Evolutionary conservation across 2,797 vertebrate genomes (phyloP).

Genomic region (Anabacerthia variegaticeps): DNA sequence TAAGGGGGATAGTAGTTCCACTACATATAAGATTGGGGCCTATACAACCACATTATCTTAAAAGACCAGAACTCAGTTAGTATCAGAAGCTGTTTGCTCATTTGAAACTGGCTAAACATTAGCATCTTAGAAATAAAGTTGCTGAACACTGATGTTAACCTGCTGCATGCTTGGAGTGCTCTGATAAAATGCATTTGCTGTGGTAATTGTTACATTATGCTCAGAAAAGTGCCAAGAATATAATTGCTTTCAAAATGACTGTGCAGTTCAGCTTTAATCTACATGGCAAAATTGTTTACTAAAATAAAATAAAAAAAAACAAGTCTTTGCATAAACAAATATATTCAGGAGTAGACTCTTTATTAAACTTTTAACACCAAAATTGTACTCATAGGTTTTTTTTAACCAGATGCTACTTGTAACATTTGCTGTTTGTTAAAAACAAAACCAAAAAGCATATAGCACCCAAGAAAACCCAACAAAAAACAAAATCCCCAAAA

Average conservation of each 20-base stretch:
- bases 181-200: conserved; percentile 64
- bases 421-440: conserved; percentile 60
- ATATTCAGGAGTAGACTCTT: conserved; percentile 34
- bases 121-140: conserved; percentile 68
- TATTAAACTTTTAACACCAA: conserved; percentile 67
- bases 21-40: not conserved
- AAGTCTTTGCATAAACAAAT: conserved; percentile 62
- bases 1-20: not conserved
- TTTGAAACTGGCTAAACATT: conserved; percentile 64
- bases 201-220: conserved; percentile 63
- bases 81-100: conserved; percentile 18
- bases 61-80: conserved; percentile 23
- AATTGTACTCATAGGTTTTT: conserved; percentile 48
- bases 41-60: conserved; percentile 16
- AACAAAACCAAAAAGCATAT: not conserved
- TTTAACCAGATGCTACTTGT: conserved; percentile 63
- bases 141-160: conserved; percentile 56
- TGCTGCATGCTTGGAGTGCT: conserved; percentile 49
- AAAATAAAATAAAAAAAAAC: conserved; percentile 18
- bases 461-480: conserved; percentile 38
- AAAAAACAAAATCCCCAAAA: conserved; percentile 8
- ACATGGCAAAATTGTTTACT: conserved; percentile 40
- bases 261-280: conserved; percentile 70
- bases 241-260: conserved; percentile 69
- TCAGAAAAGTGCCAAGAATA: conserved; percentile 70